A percentile compares a stretch with the other conserved stretches of the same genome.
Evolutionary conservation across 2,888 invertebrate species (phyloP).

Genomic region (Sycophila texana): DNA sequence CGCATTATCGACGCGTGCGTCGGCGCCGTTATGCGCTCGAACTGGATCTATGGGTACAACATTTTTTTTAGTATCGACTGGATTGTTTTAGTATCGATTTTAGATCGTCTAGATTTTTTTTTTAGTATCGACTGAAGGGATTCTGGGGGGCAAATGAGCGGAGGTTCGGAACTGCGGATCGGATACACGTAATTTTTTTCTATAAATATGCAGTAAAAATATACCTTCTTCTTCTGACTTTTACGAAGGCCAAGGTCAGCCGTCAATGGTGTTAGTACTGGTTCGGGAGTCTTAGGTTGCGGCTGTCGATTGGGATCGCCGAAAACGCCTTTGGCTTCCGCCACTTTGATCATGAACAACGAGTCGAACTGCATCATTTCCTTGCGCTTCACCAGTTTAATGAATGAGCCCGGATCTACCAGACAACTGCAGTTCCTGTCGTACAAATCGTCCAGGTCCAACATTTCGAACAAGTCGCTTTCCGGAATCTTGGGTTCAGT

Average conservation of each 20-base stretch:
- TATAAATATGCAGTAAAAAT: too few relatives aligned
- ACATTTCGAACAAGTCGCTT: constrained; percentile 83
- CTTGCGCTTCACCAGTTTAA: constrained; percentile 83
- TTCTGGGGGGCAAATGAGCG: too few relatives aligned
- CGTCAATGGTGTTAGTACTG: constrained; percentile 55
- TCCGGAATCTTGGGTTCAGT: constrained; percentile 79
- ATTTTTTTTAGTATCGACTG: too few relatives aligned
- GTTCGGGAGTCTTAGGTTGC: constrained; percentile 63
- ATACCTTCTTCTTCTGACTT: constrained; percentile 62
- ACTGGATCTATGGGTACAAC: constrained; percentile 22
- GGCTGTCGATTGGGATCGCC: constrained; percentile 75
- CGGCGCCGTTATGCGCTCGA: constrained; percentile 78
- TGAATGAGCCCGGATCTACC: constrained; percentile 79
- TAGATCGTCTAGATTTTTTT: too few relatives aligned
- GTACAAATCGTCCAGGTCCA: constrained; percentile 80
- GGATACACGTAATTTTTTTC: too few relatives aligned
- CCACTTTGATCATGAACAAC: constrained; percentile 89
- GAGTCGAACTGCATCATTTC: constrained; percentile 87
- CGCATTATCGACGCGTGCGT: constrained; percentile 82
- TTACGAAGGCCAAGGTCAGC: constrained; percentile 55
- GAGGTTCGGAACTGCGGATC: too few relatives aligned
- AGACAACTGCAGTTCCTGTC: constrained; percentile 76
- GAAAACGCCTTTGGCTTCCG: constrained; percentile 87
- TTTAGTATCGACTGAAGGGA: too few relatives aligned
- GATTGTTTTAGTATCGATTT: too few relatives aligned